Conservation (phyloP, 2,113 vertebrate species). For the Raja brachyura region DNA sequence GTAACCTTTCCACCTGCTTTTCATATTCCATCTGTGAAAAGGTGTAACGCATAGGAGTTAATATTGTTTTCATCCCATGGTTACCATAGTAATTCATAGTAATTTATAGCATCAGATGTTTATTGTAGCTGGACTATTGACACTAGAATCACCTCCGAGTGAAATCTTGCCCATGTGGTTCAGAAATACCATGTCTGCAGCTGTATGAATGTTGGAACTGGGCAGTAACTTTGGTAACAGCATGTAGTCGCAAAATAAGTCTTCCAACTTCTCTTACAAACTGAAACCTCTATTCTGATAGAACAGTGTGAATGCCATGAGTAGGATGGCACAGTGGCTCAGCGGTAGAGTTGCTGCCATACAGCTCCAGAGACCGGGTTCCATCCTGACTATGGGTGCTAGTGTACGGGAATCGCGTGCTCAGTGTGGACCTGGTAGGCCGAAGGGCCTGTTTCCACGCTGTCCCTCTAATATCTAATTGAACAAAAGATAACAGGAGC, state of each 20-base stretch:
- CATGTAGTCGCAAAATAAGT: neutral
- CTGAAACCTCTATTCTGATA: neutral
- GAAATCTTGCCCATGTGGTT: neutral
- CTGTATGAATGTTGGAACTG: neutral
- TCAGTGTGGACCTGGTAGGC: too few relatives aligned
- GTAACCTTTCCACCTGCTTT: conserved; percentile 56
- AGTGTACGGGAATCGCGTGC: too few relatives aligned
- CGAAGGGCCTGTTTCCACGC: too few relatives aligned
- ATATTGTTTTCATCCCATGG: neutral
- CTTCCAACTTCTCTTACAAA: neutral
- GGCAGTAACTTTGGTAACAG: neutral
- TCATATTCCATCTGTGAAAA: conserved; percentile 57
- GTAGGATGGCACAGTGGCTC: too few relatives aligned
- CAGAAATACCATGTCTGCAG: neutral
- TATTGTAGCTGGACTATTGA: neutral
- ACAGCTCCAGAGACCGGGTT: too few relatives aligned
- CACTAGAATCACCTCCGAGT: neutral
- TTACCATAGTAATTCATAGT: neutral
- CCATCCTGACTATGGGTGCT: too few relatives aligned
- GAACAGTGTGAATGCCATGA: neutral
- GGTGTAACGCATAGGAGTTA: conserved; percentile 42
- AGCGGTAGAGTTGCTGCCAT: neutral
- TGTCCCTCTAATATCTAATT: too few relatives aligned
- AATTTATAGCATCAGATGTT: too few relatives aligned
- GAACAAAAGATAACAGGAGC: too few relatives aligned